Evolutionary conservation across 35 echinoderm and acorn worm species (phyloP), one percentile per base, ranked within the genome.

Genomic region (Ophiothrix spiculata): DNA sequence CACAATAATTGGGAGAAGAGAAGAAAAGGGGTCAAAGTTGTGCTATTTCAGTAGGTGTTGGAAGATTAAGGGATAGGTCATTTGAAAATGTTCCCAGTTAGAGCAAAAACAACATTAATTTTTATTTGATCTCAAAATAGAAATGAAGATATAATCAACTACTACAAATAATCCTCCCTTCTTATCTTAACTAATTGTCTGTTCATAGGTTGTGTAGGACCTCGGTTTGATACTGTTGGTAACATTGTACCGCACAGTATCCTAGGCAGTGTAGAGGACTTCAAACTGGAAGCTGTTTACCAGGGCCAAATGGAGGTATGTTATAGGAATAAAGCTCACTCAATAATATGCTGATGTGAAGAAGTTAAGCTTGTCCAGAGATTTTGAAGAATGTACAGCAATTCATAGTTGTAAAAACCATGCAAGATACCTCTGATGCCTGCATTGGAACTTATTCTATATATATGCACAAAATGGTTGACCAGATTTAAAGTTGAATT

Each of bases 221-320:
- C 89, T 77, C 56, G 96, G 28, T 94, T 91, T 89, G 91, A 98
- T 84, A 40, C 69, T 4, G 81, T 23, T 86, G 95, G 95, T 31
- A 91, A 87, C 81, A 91, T 99, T 39, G 80, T 99, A 78, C 91
- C 96, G n/a, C 89, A 99, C 73, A 99, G 92, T 63, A 99, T 99
- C 46, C 63, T 99, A 35, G 96, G 96, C 16, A 90, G 77, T 34
- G 80, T 99, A 77, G 92, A 99, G 25, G 89, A 91, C 38, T 99
- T 94, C 83, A 99, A 88, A 39, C 78, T 79, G 37, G 96, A 94
- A 56, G 96, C 96, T 40, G 82, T 82, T 1, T 35, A 79, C 36
- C 86, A 87, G 54, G 96, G 92, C 23, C 89, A 94, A 83, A 81
- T 91, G 35, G 87, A 89, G 74, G 96, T 99, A 87, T 86, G 80